Evolutionary conservation across 2,888 invertebrate genomes (phyloP).

Genomic region (Minunthozetes semirufus): DNA sequence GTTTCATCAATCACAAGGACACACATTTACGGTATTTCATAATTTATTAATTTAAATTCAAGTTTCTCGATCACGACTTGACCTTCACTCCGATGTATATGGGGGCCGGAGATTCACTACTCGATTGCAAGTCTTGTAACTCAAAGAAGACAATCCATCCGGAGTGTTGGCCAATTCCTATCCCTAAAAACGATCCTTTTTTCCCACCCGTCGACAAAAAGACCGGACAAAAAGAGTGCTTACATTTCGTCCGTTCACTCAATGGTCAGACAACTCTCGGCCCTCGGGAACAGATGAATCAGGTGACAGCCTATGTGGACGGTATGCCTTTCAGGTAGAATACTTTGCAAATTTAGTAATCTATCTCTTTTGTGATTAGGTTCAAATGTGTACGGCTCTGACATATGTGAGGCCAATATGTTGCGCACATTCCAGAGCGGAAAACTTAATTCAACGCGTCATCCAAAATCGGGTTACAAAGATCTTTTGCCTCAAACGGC

Average conservation of each 20-base stretch:
- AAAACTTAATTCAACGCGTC: conserved; percentile 71
- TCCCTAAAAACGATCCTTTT: conserved; percentile 79
- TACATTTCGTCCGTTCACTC: conserved; percentile 87
- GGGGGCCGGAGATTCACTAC: conserved; percentile 77
- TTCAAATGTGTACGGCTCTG: conserved; percentile 83
- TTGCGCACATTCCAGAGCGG: conserved; percentile 69
- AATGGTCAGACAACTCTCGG: conserved; percentile 79
- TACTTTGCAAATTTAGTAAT: not conserved
- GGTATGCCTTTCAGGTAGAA: conserved; percentile 46
- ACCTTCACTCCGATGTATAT: conserved; percentile 69
- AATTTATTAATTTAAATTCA: conserved; percentile 36
- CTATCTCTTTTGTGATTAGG: not conserved
- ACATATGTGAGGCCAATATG: conserved; percentile 67
- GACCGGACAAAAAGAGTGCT: conserved; percentile 75
- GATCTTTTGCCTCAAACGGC: conserved; percentile 71
- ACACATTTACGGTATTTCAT: not conserved
- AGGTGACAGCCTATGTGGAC: conserved; percentile 83
- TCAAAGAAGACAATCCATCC: conserved; percentile 79
- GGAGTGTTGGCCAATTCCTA: conserved; percentile 85
- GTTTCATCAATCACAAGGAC: not conserved
- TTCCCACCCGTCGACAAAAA: conserved; percentile 67
- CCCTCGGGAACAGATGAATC: conserved; percentile 80
- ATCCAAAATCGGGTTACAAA: conserved; percentile 61
- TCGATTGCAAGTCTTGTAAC: conserved; percentile 81
- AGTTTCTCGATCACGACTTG: conserved; percentile 73